phyloP scores from a whole-genome alignment of 2,797 vertebrate genomes.

The Acropternis orthonyx region DNA sequence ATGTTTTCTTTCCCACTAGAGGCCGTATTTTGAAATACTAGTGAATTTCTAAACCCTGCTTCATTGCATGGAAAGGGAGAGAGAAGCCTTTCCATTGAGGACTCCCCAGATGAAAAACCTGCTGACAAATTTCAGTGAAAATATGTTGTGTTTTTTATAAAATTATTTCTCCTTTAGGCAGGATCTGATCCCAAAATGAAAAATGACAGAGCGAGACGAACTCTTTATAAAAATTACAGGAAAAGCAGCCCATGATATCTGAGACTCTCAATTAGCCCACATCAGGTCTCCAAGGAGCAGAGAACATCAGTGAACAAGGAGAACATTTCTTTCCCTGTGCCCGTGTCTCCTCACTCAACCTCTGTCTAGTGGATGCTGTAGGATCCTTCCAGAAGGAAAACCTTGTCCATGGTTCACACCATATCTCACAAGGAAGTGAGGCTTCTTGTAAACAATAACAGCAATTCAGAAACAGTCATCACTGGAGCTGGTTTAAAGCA shows the following conservation, averaged over 20 bases:
- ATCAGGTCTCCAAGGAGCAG: neutral
- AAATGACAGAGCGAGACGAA: neutral
- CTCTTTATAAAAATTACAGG: neutral
- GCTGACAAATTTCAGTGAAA: neutral
- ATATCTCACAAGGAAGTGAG: neutral
- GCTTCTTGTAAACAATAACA: neutral
- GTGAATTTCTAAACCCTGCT: neutral
- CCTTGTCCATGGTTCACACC: neutral
- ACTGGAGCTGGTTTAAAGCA: neutral
- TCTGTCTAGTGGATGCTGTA: neutral
- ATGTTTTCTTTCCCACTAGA: neutral
- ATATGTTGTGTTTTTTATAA: neutral
- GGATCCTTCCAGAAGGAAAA: neutral
- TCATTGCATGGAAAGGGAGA: neutral
- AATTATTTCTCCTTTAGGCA: neutral
- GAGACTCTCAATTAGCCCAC: neutral
- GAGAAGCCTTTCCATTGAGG: neutral
- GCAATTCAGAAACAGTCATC: neutral
- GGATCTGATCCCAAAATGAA: neutral
- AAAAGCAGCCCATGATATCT: neutral
- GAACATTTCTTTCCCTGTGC: neutral
- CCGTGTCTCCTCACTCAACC: neutral
- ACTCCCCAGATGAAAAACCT: neutral
- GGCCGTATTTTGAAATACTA: neutral
- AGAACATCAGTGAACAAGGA: neutral